Evolutionary conservation across 2,797 vertebrate species (phyloP).

Genomic region (Coendou prehensilis): DNA sequence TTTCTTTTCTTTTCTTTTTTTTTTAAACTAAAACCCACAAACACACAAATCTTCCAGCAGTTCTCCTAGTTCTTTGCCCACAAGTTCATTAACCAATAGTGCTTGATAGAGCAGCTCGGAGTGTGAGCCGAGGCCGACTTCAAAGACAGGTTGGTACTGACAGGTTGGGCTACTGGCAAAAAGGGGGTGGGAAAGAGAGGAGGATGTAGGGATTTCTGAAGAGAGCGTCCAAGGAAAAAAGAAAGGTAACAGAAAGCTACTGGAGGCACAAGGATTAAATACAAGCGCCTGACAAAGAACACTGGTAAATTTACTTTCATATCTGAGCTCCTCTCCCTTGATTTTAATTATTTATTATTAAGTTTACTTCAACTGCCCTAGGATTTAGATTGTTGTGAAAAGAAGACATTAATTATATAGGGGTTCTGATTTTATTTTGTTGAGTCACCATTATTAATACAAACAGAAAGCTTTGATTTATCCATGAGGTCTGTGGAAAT

Average conservation of each 20-base stretch:
- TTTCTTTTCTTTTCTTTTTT: conserved; percentile 9
- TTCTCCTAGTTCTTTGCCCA: conserved; percentile 19
- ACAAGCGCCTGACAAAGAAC: background rate
- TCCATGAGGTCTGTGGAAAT: background rate
- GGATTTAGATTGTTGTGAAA: background rate
- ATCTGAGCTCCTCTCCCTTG: background rate
- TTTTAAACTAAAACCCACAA: background rate
- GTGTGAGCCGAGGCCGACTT: background rate
- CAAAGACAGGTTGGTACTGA: background rate
- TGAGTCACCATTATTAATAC: background rate
- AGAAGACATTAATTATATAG: background rate
- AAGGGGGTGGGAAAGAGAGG: background rate
- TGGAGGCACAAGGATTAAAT: background rate
- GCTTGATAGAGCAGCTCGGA: background rate
- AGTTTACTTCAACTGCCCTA: conserved; percentile 23
- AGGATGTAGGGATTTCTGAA: background rate
- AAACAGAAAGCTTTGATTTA: background rate
- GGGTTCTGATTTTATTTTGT: conserved; percentile 8
- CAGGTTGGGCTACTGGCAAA: background rate
- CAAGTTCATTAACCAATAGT: conserved; percentile 2
- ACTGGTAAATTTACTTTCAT: background rate
- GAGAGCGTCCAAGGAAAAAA: background rate
- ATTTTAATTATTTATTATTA: conserved; percentile 26
- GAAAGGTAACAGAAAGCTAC: background rate
- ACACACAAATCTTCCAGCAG: background rate